phyloP scores from a whole-genome alignment of 2,888 invertebrate genomes.

The Drosophila anceps region DNA sequence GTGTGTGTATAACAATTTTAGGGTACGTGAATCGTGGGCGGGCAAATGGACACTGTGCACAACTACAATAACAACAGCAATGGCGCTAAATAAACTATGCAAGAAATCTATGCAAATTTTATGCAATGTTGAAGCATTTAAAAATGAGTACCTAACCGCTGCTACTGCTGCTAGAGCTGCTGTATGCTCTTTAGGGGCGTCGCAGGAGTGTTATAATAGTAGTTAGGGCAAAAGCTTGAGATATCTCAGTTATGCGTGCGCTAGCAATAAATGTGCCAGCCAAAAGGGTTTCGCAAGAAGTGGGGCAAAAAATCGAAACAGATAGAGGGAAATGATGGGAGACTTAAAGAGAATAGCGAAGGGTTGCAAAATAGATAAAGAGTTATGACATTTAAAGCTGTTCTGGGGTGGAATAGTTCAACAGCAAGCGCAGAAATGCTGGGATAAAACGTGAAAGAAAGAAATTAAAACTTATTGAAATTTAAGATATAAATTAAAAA shows the following conservation, averaged over 20 bases:
- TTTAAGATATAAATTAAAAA: background rate
- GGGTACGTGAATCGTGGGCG: constrained; percentile 49
- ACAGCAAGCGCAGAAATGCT: background rate
- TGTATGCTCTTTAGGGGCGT: constrained; percentile 23
- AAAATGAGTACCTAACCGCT: constrained; percentile 62
- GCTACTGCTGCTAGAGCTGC: background rate
- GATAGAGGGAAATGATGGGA: background rate
- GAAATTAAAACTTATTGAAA: background rate
- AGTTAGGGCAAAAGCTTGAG: constrained; percentile 50
- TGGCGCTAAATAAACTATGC: constrained; percentile 77
- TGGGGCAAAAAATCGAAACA: background rate
- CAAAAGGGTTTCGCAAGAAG: background rate
- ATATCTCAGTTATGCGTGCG: constrained; percentile 48
- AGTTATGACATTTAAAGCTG: constrained; percentile 2
- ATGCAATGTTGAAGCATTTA: constrained; percentile 79
- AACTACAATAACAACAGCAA: constrained; percentile 26
- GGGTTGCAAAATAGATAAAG: background rate
- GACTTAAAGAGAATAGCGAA: constrained; percentile 15
- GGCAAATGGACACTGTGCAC: constrained; percentile 58
- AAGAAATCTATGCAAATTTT: constrained; percentile 76
- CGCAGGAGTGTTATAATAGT: constrained; percentile 39
- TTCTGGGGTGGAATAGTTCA: background rate
- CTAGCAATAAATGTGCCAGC: constrained; percentile 16
- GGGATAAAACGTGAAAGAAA: background rate
- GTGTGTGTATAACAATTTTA: constrained; percentile 6